Evolutionary conservation across 1,140 invertebrate species (phyloP).

Genomic region (Polyergus mexicanus): DNA sequence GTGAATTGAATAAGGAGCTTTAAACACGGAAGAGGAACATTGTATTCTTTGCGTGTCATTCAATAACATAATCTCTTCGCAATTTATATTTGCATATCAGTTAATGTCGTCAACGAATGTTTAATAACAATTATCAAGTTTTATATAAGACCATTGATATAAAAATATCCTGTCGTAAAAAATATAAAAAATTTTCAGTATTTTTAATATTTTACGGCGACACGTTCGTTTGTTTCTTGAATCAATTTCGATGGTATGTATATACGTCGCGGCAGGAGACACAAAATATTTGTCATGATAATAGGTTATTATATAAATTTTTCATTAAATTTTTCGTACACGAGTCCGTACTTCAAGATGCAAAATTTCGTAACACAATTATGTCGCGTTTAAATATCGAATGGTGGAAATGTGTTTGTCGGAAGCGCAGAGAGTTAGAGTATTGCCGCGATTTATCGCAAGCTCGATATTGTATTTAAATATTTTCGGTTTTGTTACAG

Average conservation of each 20-base stretch:
- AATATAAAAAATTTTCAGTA: background rate
- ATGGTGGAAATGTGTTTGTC: slow-evolving; percentile 35
- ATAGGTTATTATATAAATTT: slow-evolving; percentile 42
- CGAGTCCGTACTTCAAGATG: background rate
- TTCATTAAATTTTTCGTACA: background rate
- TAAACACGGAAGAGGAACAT: slow-evolving; percentile 35
- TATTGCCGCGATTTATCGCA: background rate
- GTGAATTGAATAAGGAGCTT: slow-evolving; percentile 45
- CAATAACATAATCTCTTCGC: slow-evolving; percentile 38
- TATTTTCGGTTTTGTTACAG: slow-evolving; percentile 55
- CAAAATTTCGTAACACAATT: slow-evolving; percentile 42
- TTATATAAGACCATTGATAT: slow-evolving; percentile 12
- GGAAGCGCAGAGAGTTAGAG: slow-evolving; percentile 60
- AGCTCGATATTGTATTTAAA: background rate
- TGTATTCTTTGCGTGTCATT: slow-evolving; percentile 41
- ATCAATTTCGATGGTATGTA: background rate
- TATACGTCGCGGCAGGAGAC: background rate
- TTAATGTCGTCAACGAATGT: slow-evolving; percentile 12
- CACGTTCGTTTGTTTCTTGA: slow-evolving; percentile 40
- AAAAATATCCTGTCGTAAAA: background rate
- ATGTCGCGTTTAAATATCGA: slow-evolving; percentile 43
- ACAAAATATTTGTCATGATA: slow-evolving; percentile 7
- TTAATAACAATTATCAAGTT: slow-evolving; percentile 5
- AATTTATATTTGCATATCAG: slow-evolving; percentile 24
- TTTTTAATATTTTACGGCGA: slow-evolving; percentile 11